Evolutionary conservation across 2,113 vertebrate genomes (phyloP).

Genomic region (Poecile atricapillus): DNA sequence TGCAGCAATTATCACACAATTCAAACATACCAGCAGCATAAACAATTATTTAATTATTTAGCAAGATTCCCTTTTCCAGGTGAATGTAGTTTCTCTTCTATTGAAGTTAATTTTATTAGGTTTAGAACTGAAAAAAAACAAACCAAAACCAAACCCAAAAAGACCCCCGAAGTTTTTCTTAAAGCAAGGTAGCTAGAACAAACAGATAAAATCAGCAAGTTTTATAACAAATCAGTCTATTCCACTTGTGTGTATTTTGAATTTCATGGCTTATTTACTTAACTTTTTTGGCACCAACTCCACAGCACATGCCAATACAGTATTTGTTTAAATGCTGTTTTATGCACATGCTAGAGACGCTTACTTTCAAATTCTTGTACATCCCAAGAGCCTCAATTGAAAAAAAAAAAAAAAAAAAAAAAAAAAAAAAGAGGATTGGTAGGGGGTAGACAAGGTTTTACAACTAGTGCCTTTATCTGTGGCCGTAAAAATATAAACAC

Average conservation of each 20-base stretch:
- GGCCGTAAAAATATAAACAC: conserved; percentile 48
- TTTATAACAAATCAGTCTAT: conserved; percentile 58
- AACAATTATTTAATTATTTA: neutral
- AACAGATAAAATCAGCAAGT: conserved; percentile 55
- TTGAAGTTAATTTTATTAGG: neutral
- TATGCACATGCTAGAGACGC: conserved; percentile 64
- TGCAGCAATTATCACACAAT: neutral
- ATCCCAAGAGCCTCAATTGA: conserved; percentile 61
- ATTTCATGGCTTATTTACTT: conserved; percentile 80
- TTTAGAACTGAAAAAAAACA: neutral
- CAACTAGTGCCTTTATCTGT: conserved; percentile 64
- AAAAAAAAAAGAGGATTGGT: neutral
- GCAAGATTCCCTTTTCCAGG: neutral
- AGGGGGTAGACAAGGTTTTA: conserved; percentile 57
- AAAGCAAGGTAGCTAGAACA: conserved; percentile 56
- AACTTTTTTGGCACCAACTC: conserved; percentile 76
- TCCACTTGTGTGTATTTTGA: conserved; percentile 76
- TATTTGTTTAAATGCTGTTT: conserved; percentile 81
- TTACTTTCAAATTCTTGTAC: conserved; percentile 75
- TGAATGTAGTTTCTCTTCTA: neutral
- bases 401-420: neutral
- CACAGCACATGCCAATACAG: conserved; percentile 72
- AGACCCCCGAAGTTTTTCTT: neutral
- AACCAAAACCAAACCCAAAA: neutral
- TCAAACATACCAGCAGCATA: neutral